Conservation (phyloP, 2,888 invertebrate species). For the Eudasyphora cyanicolor region DNA sequence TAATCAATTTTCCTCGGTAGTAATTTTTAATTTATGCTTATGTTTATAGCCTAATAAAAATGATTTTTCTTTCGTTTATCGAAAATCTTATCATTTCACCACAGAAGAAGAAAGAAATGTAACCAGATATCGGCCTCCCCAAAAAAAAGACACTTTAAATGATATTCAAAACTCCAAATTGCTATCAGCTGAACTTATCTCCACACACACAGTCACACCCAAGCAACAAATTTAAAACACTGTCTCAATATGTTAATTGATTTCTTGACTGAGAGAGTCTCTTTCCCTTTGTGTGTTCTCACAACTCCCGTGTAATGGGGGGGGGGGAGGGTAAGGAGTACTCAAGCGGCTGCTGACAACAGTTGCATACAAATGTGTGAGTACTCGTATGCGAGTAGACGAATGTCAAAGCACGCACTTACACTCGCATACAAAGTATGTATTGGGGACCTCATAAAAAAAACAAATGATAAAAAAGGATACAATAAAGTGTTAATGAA, state of each 20-base stretch:
- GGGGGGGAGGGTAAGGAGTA: neutral
- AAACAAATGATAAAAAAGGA: conserved; percentile 41
- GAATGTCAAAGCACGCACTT: neutral
- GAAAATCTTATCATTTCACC: neutral
- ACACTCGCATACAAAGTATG: neutral
- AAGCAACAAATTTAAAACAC: no score
- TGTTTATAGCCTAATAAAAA: conserved; percentile 5
- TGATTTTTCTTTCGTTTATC: neutral
- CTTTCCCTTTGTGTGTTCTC: no score
- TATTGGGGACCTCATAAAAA: neutral
- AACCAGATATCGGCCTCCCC: neutral
- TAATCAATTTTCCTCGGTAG: neutral
- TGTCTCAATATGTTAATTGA: neutral
- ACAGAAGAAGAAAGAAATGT: neutral
- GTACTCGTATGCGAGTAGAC: no score
- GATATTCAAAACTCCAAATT: neutral
- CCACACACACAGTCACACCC: no score
- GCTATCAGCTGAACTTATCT: neutral
- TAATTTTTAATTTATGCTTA: neutral
- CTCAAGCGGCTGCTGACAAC: neutral
- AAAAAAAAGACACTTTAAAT: no score
- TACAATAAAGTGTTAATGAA: conserved; percentile 60
- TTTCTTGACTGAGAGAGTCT: no score
- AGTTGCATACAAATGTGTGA: neutral
- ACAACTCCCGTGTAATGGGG: neutral